These are phyloP conservation scores for Tamias sibiricus DNA, from an alignment of 2,113 vertebrate genomes.

Conservation along the genomic window DNA sequence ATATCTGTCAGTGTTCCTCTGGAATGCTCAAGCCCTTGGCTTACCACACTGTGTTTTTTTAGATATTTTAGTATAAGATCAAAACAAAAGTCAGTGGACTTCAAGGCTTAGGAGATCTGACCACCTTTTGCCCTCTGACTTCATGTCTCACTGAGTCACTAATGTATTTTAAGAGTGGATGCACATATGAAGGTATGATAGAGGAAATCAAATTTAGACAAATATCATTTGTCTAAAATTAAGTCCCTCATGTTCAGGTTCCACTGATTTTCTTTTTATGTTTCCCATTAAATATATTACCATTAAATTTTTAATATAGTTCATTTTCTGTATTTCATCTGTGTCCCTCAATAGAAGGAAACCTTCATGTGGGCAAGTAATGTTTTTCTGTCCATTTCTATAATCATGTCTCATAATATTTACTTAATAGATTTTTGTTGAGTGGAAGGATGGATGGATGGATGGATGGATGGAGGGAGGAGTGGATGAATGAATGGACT, in stretches of 20 bases:
- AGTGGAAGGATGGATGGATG: neutral
- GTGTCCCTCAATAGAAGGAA: neutral
- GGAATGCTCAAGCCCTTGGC: neutral
- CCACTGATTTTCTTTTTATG: neutral
- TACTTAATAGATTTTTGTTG: neutral
- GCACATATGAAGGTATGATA: too few species aligned
- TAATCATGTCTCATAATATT: neutral
- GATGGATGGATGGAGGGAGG: too few species aligned
- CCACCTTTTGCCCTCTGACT: neutral
- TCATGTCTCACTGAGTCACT: too few species aligned
- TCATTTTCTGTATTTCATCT: neutral
- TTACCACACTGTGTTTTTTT: neutral
- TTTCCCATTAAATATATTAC: neutral
- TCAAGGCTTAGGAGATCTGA: neutral
- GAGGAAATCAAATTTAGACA: too few species aligned
- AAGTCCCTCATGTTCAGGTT: neutral
- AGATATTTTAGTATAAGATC: neutral
- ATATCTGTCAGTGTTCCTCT: neutral
- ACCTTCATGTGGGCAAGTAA: neutral
- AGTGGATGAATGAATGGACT: neutral
- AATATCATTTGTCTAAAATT: too few species aligned
- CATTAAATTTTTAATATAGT: neutral
- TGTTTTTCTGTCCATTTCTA: neutral
- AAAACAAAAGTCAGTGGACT: neutral
- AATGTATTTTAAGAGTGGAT: too few species aligned